phyloP scores from a whole-genome alignment of 1,140 invertebrate species.

The Cheumatopsyche charites region DNA sequence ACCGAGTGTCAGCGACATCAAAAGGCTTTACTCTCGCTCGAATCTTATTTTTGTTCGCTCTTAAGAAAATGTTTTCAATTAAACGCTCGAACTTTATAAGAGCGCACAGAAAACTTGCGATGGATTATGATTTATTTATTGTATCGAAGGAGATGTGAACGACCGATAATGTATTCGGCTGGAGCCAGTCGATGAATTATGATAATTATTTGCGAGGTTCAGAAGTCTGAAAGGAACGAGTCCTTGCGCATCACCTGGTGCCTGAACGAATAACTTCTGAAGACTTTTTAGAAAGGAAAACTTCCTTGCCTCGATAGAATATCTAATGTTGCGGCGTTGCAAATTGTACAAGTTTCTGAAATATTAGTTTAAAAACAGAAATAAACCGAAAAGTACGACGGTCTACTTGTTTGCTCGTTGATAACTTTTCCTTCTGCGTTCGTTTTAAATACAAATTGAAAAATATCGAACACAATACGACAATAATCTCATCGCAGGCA shows the following conservation, averaged over 20 bases:
- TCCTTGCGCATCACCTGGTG: conserved; percentile 26
- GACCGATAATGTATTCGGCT: neutral
- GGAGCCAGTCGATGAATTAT: conserved; percentile 12
- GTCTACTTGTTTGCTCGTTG: conserved; percentile 13
- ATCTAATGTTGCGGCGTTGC: conserved; percentile 18
- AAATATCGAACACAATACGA: neutral
- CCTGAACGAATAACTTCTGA: conserved; percentile 9
- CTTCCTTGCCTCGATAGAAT: conserved; percentile 25
- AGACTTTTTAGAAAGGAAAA: conserved; percentile 22
- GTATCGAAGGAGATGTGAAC: neutral
- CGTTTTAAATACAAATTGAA: neutral
- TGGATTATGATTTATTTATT: neutral
- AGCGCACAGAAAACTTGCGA: neutral
- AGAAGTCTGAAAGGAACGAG: conserved; percentile 9
- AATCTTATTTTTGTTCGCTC: too few species aligned
- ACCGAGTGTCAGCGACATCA: neutral
- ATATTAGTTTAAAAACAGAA: conserved; percentile 22
- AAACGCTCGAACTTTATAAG: neutral
- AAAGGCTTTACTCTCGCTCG: too few species aligned
- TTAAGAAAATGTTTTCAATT: too few species aligned
- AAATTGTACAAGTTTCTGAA: conserved; percentile 27
- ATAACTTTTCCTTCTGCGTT: neutral
- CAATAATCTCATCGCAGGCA: neutral
- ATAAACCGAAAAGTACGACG: conserved; percentile 4
- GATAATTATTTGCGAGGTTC: conserved; percentile 10